Conservation (phyloP, 2,113 vertebrate species). For the Edolisoma coerulescens region DNA sequence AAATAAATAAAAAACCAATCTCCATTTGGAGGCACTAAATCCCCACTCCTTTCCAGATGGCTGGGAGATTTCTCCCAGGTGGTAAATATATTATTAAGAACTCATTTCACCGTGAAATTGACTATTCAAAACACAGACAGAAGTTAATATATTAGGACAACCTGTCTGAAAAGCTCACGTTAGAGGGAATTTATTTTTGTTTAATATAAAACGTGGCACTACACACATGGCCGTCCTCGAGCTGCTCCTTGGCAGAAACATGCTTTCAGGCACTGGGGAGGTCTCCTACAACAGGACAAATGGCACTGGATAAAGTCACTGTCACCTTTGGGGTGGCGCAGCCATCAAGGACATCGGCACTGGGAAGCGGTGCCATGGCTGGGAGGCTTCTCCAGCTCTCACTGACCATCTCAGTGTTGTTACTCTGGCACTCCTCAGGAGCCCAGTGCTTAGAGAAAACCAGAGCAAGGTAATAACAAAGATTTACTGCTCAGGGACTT, state of each 20-base stretch:
- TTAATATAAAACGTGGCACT: constrained; percentile 72
- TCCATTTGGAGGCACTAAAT: constrained; percentile 78
- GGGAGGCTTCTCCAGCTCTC: background rate
- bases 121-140: constrained; percentile 84
- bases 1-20: constrained; percentile 73
- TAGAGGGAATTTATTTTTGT: constrained; percentile 80
- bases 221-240: constrained; percentile 45
- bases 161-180: constrained; percentile 78
- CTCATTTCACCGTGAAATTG: constrained; percentile 87
- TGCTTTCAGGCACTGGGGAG: background rate
- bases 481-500: background rate
- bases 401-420: rapidly evolving
- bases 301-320: background rate
- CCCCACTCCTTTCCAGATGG: constrained; percentile 81
- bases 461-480: background rate
- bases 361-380: background rate
- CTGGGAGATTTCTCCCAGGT: constrained; percentile 84
- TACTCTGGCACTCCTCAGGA: background rate
- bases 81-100: constrained; percentile 88
- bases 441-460: background rate
- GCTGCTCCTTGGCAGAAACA: constrained; percentile 42
- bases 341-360: rapidly evolving
- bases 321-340: background rate
- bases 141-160: constrained; percentile 87
- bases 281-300: background rate